phyloP scores from a whole-genome alignment of 2,888 invertebrate genomes.

The Lucinisca nassula region DNA sequence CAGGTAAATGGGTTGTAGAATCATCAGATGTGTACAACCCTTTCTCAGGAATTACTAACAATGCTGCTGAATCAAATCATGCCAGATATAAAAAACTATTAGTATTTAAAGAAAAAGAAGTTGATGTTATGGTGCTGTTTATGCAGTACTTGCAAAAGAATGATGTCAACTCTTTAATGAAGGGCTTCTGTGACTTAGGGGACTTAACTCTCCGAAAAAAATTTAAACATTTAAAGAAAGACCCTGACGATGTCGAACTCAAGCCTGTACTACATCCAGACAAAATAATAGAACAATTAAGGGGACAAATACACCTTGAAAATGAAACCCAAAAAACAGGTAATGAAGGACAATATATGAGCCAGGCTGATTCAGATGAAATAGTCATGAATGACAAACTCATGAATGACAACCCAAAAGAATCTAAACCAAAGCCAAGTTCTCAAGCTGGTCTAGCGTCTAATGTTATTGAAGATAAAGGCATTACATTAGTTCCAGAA shows the following conservation, averaged over 20 bases:
- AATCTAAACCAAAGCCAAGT: background rate
- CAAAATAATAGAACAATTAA: too few relatives aligned
- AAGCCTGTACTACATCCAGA: too few relatives aligned
- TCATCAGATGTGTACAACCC: background rate
- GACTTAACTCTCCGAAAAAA: too few relatives aligned
- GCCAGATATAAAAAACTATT: background rate
- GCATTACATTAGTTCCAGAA: background rate
- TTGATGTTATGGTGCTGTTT: background rate
- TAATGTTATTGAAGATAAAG: background rate
- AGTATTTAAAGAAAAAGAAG: background rate
- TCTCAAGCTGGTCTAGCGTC: background rate
- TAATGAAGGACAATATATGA: background rate
- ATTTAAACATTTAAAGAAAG: too few relatives aligned
- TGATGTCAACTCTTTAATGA: background rate
- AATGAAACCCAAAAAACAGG: background rate
- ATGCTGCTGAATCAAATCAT: background rate
- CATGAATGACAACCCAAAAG: background rate
- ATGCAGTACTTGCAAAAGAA: background rate
- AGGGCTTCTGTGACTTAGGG: background rate
- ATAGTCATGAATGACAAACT: too few relatives aligned
- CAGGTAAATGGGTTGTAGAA: background rate
- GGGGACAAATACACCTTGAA: background rate
- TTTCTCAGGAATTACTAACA: background rate
- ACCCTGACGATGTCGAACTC: too few relatives aligned
- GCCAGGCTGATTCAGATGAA: background rate